A percentile compares a stretch with the other conserved stretches of the same genome.
These are phyloP conservation scores for Symphodus melops DNA, from an alignment of 2,113 vertebrate genomes.

Conservation along the genomic window DNA sequence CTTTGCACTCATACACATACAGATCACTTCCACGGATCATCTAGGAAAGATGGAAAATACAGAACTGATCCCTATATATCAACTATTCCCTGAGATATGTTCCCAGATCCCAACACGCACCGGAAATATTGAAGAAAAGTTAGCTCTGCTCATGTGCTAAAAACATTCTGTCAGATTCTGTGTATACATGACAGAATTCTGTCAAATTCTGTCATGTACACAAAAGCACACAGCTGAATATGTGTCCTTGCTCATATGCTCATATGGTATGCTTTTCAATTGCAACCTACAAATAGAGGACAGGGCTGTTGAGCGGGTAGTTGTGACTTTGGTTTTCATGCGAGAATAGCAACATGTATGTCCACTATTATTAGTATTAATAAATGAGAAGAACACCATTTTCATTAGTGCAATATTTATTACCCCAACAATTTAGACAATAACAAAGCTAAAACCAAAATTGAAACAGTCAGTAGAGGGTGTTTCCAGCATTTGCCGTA, in stretches of 20 bases:
- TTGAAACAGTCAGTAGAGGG: too few species aligned
- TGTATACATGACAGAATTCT: too few species aligned
- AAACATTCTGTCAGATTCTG: neutral
- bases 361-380: too few species aligned
- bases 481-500: too few species aligned
- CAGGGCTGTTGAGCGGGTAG: neutral
- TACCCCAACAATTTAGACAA: too few species aligned
- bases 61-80: slow-evolving; percentile 39
- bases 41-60: slow-evolving; percentile 46
- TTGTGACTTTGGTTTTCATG: neutral
- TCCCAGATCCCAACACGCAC: neutral
- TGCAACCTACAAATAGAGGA: neutral
- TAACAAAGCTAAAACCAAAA: too few species aligned
- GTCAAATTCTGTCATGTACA: too few species aligned
- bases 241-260: neutral
- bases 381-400: too few species aligned
- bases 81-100: slow-evolving; percentile 22
- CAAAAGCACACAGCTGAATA: neutral
- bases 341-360: neutral
- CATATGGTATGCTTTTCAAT: neutral
- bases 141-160: neutral
- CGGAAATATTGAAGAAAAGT: neutral
- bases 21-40: slow-evolving; percentile 58
- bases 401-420: too few species aligned
- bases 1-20: slow-evolving; percentile 46